Percentiles rank a stretch among this genome's conserved stretches.
These are phyloP conservation scores for Tromatobia lineatoria DNA, from an alignment of 2,888 invertebrate species.

Conservation along the genomic window DNA sequence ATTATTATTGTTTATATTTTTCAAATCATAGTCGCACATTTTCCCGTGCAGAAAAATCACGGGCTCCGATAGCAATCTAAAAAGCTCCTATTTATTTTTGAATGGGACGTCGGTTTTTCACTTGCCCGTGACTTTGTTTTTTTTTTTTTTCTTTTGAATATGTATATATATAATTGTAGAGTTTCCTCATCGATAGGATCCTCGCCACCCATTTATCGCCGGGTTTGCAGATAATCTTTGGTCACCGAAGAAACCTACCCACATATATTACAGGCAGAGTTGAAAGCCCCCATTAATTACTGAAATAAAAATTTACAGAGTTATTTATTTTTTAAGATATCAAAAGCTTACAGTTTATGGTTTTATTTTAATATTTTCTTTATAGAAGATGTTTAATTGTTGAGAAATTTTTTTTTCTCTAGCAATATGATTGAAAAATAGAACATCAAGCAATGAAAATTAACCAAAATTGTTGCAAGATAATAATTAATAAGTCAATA, in stretches of 20 bases:
- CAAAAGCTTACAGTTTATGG: too few species aligned
- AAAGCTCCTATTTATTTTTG: constrained; percentile 37
- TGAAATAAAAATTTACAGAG: too few species aligned
- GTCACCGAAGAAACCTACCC: constrained; percentile 76
- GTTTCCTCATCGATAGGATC: constrained; percentile 26
- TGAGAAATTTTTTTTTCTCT: too few species aligned
- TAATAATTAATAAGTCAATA: too few species aligned
- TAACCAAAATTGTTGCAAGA: too few species aligned
- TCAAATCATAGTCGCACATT: constrained; percentile 25
- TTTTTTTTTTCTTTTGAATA: neutral
- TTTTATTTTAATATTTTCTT: too few species aligned
- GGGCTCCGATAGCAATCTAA: constrained; percentile 16
- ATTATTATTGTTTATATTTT: constrained; percentile 40
- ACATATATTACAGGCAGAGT: constrained; percentile 45
- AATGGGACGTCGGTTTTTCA: constrained; percentile 14
- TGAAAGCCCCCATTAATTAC: neutral
- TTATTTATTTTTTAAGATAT: too few species aligned
- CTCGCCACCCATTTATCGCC: constrained; percentile 55
- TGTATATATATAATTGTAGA: neutral
- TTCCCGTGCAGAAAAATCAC: constrained; percentile 25
- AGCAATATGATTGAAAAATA: too few species aligned
- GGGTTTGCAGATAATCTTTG: constrained; percentile 76
- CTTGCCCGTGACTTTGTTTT: constrained; percentile 2
- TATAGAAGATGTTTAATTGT: too few species aligned
- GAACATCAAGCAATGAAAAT: too few species aligned